Evolutionary conservation across 2,113 vertebrate genomes (phyloP).

Genomic region (Otis tarda): DNA sequence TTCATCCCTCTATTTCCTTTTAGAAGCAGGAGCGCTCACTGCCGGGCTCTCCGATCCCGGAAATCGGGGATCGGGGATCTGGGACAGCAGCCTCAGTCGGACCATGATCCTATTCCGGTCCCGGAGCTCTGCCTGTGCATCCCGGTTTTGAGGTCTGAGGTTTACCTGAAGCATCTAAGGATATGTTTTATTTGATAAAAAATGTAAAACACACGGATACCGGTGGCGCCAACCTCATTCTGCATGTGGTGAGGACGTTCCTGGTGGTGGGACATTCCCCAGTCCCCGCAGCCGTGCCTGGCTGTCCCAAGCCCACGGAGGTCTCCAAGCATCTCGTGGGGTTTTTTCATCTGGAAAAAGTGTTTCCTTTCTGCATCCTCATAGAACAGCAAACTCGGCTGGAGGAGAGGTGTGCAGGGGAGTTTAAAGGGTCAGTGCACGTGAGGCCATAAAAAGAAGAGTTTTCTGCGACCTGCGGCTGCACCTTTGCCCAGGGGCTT

Average conservation of each 20-base stretch:
- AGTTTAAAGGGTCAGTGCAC: not conserved
- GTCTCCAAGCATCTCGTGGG: not conserved
- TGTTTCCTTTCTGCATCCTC: not conserved
- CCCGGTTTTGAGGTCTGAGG: not conserved
- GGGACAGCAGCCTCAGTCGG: not conserved
- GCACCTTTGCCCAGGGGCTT: not conserved
- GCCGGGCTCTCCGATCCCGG: not conserved
- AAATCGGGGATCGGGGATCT: not conserved
- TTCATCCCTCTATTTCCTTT: not conserved
- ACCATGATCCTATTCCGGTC: not conserved
- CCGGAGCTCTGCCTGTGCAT: fast-evolving
- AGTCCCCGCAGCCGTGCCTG: not conserved
- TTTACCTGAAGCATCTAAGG: not conserved
- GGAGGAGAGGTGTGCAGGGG: not conserved
- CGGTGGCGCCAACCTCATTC: not conserved
- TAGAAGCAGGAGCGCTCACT: not conserved
- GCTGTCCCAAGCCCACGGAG: not conserved
- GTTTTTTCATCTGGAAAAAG: not conserved
- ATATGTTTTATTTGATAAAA: not conserved
- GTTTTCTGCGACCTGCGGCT: not conserved
- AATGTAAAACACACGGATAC: not conserved
- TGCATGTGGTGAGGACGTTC: fast-evolving
- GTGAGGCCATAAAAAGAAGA: not conserved
- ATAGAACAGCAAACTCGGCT: not conserved
- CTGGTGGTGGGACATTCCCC: not conserved